Evolutionary conservation across 2,797 vertebrate genomes (phyloP), one percentile per base, ranked within the genome.

Genomic region (Hapalemur alaotrensis): DNA sequence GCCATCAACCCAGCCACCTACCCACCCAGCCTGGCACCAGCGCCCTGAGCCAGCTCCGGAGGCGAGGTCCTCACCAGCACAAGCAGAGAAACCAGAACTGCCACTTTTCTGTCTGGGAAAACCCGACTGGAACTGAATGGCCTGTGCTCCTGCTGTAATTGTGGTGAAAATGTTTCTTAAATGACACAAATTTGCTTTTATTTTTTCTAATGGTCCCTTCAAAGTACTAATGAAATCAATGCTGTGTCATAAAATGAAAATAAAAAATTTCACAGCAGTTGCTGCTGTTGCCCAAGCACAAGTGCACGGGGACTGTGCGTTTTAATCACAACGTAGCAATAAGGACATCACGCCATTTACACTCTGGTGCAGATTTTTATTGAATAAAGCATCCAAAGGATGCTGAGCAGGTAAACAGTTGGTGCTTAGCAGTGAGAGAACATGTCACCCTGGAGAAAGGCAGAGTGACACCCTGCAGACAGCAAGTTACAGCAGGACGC

Each of bases 301-400:
- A n/a, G 2, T 1, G 38, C 88, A 3, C 0, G 10, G 86, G 85
- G 75, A 43, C 46, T 38, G 18, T 4, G 23, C 8, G 13, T 85
- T 72, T 84, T 54, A 82, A 79, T 85, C 59, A 9, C 32, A 18
- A 69, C 0, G 2, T 78, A 59, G 43, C 54, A 78, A 83, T 95
- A 88, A 97, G 63, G 48, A 28, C 7, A 38, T 2, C 38, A 48
- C 41, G 63, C 61, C 91, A 6, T 72, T 94, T 91, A 38, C 82
- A 63, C 59, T 32, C 22, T 89, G 92, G 89, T 70, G 52, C 91
- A 84, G 65, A 80, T 82, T 81, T 92, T 92, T 97, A 97, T 94
- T 95, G 95, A 96, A 76, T 63, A 89, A 83, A 94, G 84, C 80
- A 57, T 94, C 92, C 0, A 25, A 81, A n/a, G 50, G 81, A 38